Evolutionary conservation across 2,888 invertebrate genomes (phyloP), one percentile per base, ranked within the genome.

Genomic region (Carcina quercana): DNA sequence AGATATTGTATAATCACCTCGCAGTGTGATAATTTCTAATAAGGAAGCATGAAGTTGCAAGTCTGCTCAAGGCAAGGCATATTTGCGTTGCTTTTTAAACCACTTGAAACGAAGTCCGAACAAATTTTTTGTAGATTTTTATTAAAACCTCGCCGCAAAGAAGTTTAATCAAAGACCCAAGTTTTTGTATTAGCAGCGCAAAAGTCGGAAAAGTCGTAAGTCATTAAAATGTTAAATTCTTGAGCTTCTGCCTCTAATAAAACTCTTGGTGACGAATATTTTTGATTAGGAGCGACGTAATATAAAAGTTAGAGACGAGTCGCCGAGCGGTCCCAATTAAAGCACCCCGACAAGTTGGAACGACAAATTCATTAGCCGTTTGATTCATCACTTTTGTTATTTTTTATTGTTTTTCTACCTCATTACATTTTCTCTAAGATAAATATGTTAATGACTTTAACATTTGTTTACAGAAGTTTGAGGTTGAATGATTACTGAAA

Each of bases 251-350:
- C 38, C 40, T 42, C 43, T 53, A 55, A 57, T 56, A 58, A 59
- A 71, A 66, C 42, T 63, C 49, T 47, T 29, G 41, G 46, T 42
- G 43, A 48, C 42, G 43, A 43, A 58, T 47, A 58, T 59, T 71
- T 73, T 71, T 68, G 66, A 70, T 70, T 64, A 66, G 47, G 47
- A 52, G 53, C 41, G 53, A 60, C 55, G 60, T 52, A 63, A 64
- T 66, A 66, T 62, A 68, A 69, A 67, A 52, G 63, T 61, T 38
- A 28, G 30, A 31, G 34, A 41, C 56, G 43, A 56, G 56, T 52
- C 51, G 46, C 53, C 55, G 52, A 41, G 54, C 43, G n/a, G n/a
- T 58, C 60, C 59, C 62, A 70, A 72, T 71, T 69, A 70, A 64
- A 61, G 49, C 50, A 50, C 51, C 53, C 42, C 36, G 32, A 39